phyloP scores from a whole-genome alignment of 2,888 invertebrate species.

The Phoenoteleia sp. region DNA sequence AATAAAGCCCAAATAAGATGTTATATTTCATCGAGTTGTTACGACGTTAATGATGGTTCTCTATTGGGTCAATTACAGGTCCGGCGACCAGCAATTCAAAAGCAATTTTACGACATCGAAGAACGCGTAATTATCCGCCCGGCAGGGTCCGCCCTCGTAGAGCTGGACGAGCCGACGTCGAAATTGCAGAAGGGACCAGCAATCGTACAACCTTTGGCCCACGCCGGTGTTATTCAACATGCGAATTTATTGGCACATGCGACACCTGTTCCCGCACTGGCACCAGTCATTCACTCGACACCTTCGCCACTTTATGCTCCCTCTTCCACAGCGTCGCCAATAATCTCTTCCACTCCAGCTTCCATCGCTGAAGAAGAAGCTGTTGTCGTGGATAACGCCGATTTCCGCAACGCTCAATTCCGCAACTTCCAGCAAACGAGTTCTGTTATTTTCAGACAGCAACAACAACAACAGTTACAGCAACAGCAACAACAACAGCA shows the following conservation, averaged over 20 bases:
- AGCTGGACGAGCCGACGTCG: constrained; percentile 88
- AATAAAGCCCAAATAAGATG: constrained; percentile 15
- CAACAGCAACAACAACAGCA: constrained; percentile 64
- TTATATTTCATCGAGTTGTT: neutral
- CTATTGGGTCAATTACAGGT: constrained; percentile 81
- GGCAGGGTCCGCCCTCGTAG: constrained; percentile 89
- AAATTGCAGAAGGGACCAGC: constrained; percentile 87
- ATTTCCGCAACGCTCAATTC: constrained; percentile 79
- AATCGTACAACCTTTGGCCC: constrained; percentile 82
- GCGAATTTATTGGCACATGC: constrained; percentile 70
- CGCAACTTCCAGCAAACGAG: constrained; percentile 48
- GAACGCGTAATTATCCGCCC: constrained; percentile 89
- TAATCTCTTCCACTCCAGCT: constrained; percentile 61
- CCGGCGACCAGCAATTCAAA: constrained; percentile 89
- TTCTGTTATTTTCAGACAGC: neutral
- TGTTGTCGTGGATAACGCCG: constrained; percentile 84
- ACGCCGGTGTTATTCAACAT: constrained; percentile 70
- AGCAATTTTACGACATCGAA: constrained; percentile 90
- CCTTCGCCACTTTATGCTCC: constrained; percentile 78
- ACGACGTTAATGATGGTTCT: constrained; percentile 4
- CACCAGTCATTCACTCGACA: constrained; percentile 82
- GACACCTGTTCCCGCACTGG: constrained; percentile 71
- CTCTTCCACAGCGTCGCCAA: constrained; percentile 53
- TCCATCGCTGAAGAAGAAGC: constrained; percentile 80
- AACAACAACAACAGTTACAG: constrained; percentile 30